These are phyloP conservation scores for Ormyrus pomaceus DNA, from an alignment of 2,888 invertebrate species.

Conservation along the genomic window DNA sequence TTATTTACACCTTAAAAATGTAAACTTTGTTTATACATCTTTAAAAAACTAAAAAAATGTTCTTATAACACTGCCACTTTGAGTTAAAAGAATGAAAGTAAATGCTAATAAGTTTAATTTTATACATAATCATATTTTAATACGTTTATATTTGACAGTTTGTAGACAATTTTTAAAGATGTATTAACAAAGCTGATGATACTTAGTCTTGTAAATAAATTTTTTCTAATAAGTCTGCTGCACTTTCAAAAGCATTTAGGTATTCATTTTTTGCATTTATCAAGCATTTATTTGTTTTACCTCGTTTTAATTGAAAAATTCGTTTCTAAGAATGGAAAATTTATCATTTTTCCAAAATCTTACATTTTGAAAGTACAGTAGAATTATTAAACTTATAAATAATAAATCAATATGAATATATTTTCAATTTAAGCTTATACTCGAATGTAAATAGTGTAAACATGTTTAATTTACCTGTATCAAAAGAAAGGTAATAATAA, in stretches of 20 bases:
- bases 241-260: slow-evolving; percentile 7
- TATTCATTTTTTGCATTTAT: slow-evolving; percentile 22
- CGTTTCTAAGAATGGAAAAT: neutral
- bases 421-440: slow-evolving; percentile 22
- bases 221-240: slow-evolving; percentile 7
- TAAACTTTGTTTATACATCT: slow-evolving; percentile 15
- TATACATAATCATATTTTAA: neutral
- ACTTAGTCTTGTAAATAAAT: slow-evolving; percentile 13
- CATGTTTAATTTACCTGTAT: slow-evolving; percentile 63
- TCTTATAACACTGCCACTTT: slow-evolving; percentile 16
- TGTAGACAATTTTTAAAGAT: neutral
- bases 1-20: neutral
- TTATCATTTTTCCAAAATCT: slow-evolving; percentile 1
- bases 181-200: slow-evolving; percentile 13
- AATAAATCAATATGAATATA: neutral
- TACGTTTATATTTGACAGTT: neutral
- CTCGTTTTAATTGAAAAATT: slow-evolving; percentile 1
- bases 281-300: slow-evolving; percentile 22
- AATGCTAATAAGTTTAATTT: neutral
- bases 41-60: neutral
- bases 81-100: neutral
- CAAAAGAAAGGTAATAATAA: slow-evolving; percentile 58
- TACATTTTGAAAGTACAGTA: slow-evolving; percentile 12
- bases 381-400: neutral
- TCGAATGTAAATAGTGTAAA: slow-evolving; percentile 70